Base-by-base conservation (phyloP, 1,140 invertebrate genomes). In the Caerostris darwini region DNA sequence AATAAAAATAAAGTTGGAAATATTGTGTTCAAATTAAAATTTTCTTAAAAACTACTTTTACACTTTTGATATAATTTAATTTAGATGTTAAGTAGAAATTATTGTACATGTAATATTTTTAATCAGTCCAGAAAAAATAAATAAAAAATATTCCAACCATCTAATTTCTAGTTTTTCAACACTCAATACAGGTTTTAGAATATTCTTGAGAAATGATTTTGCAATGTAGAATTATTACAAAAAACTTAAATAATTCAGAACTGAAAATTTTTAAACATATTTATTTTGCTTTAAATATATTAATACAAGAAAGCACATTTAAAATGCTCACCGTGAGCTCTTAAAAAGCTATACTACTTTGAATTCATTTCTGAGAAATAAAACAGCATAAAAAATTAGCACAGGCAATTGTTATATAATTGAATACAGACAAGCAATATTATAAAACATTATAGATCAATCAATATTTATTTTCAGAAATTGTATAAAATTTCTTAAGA, bases 301-400 rank as follows among this genome's bases (percentile, higher is more conserved):
- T 64, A 64, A 64, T 64, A 64, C 17, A 64, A 64, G 61, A 14
- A 64, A 64, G 61, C 61, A 10, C 12, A 10, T 14, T 14, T 64
- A 64, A 64, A 64, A 64, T 64, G 61, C 61, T 64, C 61, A 8
- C 17, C 17, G 17, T 17, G 97, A 4, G 98, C 98, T 94, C 97
- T 97, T 1, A 98, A 98, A 81, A 99, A 99, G 19, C 99, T 99
- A 96, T 99, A 97, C 6, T 97, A 96, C 12, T 99, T 96, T 94
- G 34, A 34, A 34, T 34, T 34, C 34, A 34, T 34, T 34, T 34
- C 34, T 34, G 34, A 34, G 12, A 64, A 10, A 14, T 17, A 64
- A 64, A 14, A 14, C 61, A 64, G 17, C 61, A 64, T 10, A 64
- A 64, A 14, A 64, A 64, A 64, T 14, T 64, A 5, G 61, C 61